Base-by-base conservation (phyloP, 2,797 vertebrate genomes). In the Acanthornis magna region DNA sequence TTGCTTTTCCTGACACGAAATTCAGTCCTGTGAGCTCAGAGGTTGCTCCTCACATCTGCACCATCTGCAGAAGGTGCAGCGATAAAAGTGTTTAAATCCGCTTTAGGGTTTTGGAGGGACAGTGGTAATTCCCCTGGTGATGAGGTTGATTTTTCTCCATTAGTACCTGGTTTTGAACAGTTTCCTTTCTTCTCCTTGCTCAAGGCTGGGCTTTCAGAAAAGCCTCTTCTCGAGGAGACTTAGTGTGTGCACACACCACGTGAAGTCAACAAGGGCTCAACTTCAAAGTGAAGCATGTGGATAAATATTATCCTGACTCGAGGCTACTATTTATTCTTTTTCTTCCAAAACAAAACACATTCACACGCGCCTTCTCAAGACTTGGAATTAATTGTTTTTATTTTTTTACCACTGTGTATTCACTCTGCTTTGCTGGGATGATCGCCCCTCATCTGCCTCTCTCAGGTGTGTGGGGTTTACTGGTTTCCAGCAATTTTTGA, bases 231-330 rank as follows among this genome's bases (percentile, higher is more conserved):
- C 0, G 1, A 72, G 79, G 85, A 86, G 91, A 1, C 54, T 81
- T 5, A n/a, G 42, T 7, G 7, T 78, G 74, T 42, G 72, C 66
- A 34, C 38, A 8, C 75, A 16, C 81, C 91, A n/a, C 14, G 11
- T 76, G 88, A 76, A 94, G 74, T 67, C 76, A n/a, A 32, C 79
- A 36, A 73, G 85, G 88, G 82, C 85, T 93, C 91, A 83, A 84
- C 94, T 94, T 94, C 95, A 96, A 94, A 96, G 93, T 3, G 58
- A 68, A 66, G 81, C 47, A 10, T 30, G 89, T 77, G 87, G 93
- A 91, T 96, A 95, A 96, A 96, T 93, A 92, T 96, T 96, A 94
- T 93, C 81, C 89, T 92, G 75, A 74, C 92, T 94, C 1, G 11
- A 88, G 87, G 95, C 91, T 65, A n/a, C 87, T 94, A 82, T 93